Conservation (phyloP, 2,888 invertebrate species). For the Pteria penguin region DNA sequence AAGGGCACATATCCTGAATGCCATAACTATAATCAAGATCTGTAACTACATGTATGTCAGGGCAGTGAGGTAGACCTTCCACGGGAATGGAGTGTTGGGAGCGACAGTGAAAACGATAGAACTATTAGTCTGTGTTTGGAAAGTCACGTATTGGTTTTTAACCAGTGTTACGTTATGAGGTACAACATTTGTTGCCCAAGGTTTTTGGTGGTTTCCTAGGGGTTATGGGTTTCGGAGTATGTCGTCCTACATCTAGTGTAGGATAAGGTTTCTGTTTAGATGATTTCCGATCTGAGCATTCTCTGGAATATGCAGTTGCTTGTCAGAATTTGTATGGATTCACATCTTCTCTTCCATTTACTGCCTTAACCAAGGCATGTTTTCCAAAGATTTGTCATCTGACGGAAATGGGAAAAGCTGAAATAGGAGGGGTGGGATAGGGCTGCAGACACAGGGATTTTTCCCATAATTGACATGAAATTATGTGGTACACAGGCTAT, state of each 20-base stretch:
- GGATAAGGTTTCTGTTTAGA: slow-evolving; percentile 8
- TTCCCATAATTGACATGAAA: slow-evolving; percentile 6
- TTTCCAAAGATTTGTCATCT: not conserved
- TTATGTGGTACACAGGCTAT: not conserved
- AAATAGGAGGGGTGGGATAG: too few species aligned
- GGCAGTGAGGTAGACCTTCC: too few species aligned
- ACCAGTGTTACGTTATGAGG: too few species aligned
- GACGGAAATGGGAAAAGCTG: not conserved
- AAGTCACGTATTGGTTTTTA: too few species aligned
- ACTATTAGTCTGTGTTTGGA: too few species aligned
- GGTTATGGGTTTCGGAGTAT: not conserved
- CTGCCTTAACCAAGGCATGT: not conserved
- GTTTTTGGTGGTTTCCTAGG: not conserved
- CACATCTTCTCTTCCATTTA: not conserved
- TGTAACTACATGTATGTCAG: not conserved
- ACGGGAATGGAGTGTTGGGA: too few species aligned
- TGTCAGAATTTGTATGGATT: slow-evolving; percentile 1
- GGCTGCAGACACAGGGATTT: not conserved
- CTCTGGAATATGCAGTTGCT: not conserved
- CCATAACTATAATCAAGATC: not conserved
- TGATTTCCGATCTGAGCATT: not conserved
- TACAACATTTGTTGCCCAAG: too few species aligned
- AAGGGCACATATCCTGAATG: not conserved
- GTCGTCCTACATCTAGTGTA: not conserved
- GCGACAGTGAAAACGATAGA: too few species aligned